These are phyloP conservation scores for Platygyra sinensis DNA, from an alignment of 64 coral and sea anemone genomes.

Conservation along the genomic window DNA sequence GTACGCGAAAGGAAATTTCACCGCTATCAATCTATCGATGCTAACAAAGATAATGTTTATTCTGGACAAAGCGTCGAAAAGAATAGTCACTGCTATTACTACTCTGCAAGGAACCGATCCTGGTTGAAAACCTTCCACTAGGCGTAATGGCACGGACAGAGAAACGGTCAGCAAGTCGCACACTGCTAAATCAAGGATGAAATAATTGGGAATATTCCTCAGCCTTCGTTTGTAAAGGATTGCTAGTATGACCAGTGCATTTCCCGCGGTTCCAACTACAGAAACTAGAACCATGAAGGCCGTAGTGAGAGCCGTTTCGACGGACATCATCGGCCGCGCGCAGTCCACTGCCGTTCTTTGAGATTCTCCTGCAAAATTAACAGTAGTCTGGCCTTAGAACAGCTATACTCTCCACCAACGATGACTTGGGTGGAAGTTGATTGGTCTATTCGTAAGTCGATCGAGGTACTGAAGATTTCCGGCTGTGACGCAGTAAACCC, in stretches of 20 bases:
- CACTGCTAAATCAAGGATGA: slow-evolving; percentile 33
- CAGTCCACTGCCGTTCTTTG: no score
- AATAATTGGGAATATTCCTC: slow-evolving; percentile 20
- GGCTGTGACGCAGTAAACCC: no score
- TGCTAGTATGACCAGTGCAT: slow-evolving; percentile 21
- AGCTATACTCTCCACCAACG: no score
- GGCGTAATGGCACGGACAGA: slow-evolving; percentile 13
- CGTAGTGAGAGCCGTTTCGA: neutral
- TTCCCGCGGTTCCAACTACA: neutral
- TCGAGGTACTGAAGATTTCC: no score
- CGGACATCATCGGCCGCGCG: neutral
- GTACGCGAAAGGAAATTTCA: slow-evolving; percentile 33
- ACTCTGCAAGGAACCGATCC: slow-evolving; percentile 8
- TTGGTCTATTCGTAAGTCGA: no score
- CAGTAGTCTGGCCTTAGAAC: no score
- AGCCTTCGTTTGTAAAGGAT: slow-evolving; percentile 26
- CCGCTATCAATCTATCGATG: slow-evolving; percentile 3
- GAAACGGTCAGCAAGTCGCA: slow-evolving; percentile 12
- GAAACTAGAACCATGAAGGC: slow-evolving; percentile 16
- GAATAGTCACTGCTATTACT: slow-evolving; percentile 32
- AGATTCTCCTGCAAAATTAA: no score
- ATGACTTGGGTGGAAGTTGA: no score
- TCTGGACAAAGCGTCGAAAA: slow-evolving; percentile 33
- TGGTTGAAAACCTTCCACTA: slow-evolving; percentile 37
- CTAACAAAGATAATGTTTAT: slow-evolving; percentile 32